Conservation (phyloP, 1,140 invertebrate species). For the Trialeurodes vaporariorum region DNA sequence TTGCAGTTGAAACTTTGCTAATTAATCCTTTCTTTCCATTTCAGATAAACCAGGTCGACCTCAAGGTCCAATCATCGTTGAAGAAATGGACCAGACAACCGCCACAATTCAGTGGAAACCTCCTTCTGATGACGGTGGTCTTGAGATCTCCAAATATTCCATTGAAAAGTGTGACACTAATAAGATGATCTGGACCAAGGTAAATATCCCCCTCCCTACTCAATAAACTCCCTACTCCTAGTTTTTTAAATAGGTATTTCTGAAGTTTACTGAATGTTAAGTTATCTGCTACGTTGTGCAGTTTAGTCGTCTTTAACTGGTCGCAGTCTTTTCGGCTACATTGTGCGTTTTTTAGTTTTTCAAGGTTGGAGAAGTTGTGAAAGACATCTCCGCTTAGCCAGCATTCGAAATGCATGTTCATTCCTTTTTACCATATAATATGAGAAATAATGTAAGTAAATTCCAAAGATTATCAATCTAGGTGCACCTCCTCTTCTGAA, state of each 20-base stretch:
- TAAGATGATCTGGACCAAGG: slow-evolving; percentile 54
- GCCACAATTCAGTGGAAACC: slow-evolving; percentile 70
- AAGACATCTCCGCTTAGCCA: slow-evolving; percentile 54
- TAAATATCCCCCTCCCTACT: slow-evolving; percentile 19
- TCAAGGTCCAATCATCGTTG: slow-evolving; percentile 57
- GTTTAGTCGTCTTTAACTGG: too few species aligned
- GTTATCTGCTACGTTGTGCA: too few species aligned
- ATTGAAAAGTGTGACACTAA: slow-evolving; percentile 65
- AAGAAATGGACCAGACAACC: slow-evolving; percentile 57
- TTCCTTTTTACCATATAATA: too few species aligned
- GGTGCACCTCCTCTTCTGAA: too few species aligned
- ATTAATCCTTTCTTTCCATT: too few species aligned
- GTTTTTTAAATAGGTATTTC: too few species aligned
- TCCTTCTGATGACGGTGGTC: slow-evolving; percentile 64
- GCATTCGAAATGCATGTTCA: too few species aligned
- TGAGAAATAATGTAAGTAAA: too few species aligned
- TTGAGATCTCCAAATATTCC: slow-evolving; percentile 63
- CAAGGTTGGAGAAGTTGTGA: slow-evolving; percentile 59
- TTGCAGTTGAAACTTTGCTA: too few species aligned
- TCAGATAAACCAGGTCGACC: slow-evolving; percentile 73
- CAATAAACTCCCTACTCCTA: too few species aligned
- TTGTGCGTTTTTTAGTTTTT: slow-evolving; percentile 13
- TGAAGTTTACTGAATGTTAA: too few species aligned
- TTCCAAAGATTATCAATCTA: too few species aligned
- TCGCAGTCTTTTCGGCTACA: background rate